Evolutionary conservation across 2,797 vertebrate species (phyloP).

Genomic region (Rhinogobio ventralis): DNA sequence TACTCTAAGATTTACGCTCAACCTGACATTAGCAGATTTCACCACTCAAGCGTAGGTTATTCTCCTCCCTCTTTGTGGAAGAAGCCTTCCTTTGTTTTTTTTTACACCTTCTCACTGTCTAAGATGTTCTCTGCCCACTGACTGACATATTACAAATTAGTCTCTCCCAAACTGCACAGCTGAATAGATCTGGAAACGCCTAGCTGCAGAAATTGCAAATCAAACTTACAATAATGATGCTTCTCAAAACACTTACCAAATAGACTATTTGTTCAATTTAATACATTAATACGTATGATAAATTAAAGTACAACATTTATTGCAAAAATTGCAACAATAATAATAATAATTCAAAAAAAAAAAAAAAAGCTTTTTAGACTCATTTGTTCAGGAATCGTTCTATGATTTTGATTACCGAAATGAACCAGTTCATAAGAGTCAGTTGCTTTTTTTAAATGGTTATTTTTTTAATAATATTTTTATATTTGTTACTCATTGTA

Average conservation of each 20-base stretch:
- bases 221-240: slow-evolving; percentile 14
- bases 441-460: neutral
- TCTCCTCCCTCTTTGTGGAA: neutral
- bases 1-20: slow-evolving; percentile 31
- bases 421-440: neutral
- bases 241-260: neutral
- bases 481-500: too few species aligned
- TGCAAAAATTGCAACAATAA: too few species aligned
- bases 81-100: slow-evolving; percentile 11
- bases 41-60: slow-evolving; percentile 28
- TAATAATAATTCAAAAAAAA: too few species aligned
- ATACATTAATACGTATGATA: neutral
- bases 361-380: neutral
- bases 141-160: slow-evolving; percentile 36
- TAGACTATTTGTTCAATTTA: neutral
- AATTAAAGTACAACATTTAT: neutral
- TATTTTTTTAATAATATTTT: too few species aligned
- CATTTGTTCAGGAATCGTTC: neutral
- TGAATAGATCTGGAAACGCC: slow-evolving; percentile 41
- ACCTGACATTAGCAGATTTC: slow-evolving; percentile 28
- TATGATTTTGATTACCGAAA: neutral
- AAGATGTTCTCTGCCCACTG: slow-evolving; percentile 10
- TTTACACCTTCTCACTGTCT: slow-evolving; percentile 14
- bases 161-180: slow-evolving; percentile 14
- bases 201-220: slow-evolving; percentile 42